Conservation (phyloP, 1,140 invertebrate species). For the Neodiprion lecontei region DNA sequence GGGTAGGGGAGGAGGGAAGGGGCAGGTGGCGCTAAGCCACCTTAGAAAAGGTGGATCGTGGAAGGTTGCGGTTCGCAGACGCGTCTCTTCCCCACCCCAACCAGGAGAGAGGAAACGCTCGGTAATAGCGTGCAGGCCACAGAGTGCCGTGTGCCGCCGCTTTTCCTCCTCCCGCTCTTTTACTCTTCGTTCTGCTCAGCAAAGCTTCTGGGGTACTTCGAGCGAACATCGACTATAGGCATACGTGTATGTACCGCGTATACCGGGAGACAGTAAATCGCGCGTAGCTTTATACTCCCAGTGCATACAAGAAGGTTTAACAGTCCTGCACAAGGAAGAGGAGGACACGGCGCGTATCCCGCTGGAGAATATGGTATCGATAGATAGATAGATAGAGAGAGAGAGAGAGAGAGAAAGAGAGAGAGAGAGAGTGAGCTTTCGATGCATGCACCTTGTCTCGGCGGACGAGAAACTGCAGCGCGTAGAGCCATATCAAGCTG, state of each 20-base stretch:
- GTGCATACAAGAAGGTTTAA: neutral
- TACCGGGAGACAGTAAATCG: no score
- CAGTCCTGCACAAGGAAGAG: neutral
- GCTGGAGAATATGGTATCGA: neutral
- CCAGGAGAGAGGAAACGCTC: neutral
- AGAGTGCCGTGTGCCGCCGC: neutral
- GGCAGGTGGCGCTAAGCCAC: constrained; percentile 1
- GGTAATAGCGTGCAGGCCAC: neutral
- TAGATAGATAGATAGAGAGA: neutral
- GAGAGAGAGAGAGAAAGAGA: no score
- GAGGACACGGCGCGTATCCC: no score
- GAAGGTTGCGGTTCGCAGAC: neutral
- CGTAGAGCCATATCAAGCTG: no score
- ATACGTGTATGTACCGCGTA: no score
- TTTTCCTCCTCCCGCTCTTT: no score
- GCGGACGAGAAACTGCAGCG: no score
- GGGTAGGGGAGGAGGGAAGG: no score
- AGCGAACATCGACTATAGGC: no score
- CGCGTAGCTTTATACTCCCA: no score
- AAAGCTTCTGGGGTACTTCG: neutral
- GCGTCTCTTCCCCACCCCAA: neutral
- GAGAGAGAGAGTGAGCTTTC: neutral
- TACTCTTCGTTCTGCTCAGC: neutral
- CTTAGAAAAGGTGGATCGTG: neutral
- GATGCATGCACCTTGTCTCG: neutral